These are phyloP conservation scores for Tylochromis polylepis DNA, from an alignment of 2,113 vertebrate species.

Conservation along the genomic window DNA sequence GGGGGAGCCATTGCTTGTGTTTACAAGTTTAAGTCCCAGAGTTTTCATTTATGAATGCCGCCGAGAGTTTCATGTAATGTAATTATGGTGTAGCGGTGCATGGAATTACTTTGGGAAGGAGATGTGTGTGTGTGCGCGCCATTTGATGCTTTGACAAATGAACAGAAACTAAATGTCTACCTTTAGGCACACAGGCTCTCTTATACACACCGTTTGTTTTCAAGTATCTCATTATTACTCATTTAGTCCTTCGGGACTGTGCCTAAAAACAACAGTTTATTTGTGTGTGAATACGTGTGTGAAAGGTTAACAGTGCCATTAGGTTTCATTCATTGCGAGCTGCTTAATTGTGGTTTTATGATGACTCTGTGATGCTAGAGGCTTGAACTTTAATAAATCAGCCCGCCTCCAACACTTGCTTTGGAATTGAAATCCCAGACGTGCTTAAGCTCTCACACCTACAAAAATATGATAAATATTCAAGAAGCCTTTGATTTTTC, in stretches of 20 bases:
- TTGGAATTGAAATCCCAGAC: not conserved
- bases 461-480: not conserved
- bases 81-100: not conserved
- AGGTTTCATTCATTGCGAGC: not conserved
- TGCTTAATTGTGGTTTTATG: not conserved
- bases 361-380: not conserved
- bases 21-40: slow-evolving; percentile 21
- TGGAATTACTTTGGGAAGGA: not conserved
- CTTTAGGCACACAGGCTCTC: not conserved
- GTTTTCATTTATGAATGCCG: slow-evolving; percentile 17
- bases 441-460: not conserved
- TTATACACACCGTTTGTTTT: not conserved
- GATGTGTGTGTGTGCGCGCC: not conserved
- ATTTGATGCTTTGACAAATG: not conserved
- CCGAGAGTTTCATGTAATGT: not conserved
- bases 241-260: not conserved
- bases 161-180: not conserved
- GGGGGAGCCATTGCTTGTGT: slow-evolving; percentile 24
- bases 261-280: not conserved
- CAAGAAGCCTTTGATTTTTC: not conserved
- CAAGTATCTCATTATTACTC: not conserved
- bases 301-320: not conserved
- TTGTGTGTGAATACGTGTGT: not conserved
- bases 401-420: not conserved
- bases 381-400: slow-evolving; percentile 2